Evolutionary conservation across 2,797 vertebrate genomes (phyloP), one percentile per base, ranked within the genome.

Genomic region (Apogon hyalosoma): DNA sequence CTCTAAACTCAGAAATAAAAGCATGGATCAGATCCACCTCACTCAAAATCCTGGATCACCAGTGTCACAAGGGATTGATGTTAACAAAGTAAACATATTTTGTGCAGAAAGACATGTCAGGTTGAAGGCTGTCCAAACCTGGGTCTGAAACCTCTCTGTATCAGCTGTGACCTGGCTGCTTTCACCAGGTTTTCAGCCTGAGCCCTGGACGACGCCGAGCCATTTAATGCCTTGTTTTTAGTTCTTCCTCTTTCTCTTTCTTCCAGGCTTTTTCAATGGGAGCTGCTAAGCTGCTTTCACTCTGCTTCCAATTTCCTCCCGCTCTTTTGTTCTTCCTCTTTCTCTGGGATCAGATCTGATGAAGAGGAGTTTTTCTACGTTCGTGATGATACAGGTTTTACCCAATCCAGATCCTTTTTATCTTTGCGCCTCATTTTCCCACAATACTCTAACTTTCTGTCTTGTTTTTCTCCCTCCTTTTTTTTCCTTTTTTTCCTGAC

Each of bases 231-330:
- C 75, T 79, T 86, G 76, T 88, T 90, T 88, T 87, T 18, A 76
- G 73, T 80, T 88, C 80, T 79, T 56, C 68, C 73, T 69, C 61
- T 65, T 64, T 80, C 62, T 62, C 52, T 85, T 84, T 87, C 78
- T 83, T 86, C 66, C 73, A 69, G 71, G 83, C 75, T 79, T 88
- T 86, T 87, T 83, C 78, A 84, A 88, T 70, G 74, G 69, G 71
- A 69, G 81, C 79, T 84, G 70, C 82, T 85, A 87, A 88, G 82
- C 87, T 82, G 72, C 80, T 68, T 77, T 78, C 61, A 63, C 81
- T 89, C 86, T 91, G 83, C 81, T 88, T 90, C 87, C 85, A 88
- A 90, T 90, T 90, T 92, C 89, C 89, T 82, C 73, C 64, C 55
- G 63, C 72, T 86, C 88, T 87, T 85, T 88, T 86, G 77, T 84